Percentiles rank a stretch among this genome's conserved stretches.
These are phyloP conservation scores for Orthonevra nobilis DNA, from an alignment of 2,888 invertebrate species.

Conservation along the genomic window DNA sequence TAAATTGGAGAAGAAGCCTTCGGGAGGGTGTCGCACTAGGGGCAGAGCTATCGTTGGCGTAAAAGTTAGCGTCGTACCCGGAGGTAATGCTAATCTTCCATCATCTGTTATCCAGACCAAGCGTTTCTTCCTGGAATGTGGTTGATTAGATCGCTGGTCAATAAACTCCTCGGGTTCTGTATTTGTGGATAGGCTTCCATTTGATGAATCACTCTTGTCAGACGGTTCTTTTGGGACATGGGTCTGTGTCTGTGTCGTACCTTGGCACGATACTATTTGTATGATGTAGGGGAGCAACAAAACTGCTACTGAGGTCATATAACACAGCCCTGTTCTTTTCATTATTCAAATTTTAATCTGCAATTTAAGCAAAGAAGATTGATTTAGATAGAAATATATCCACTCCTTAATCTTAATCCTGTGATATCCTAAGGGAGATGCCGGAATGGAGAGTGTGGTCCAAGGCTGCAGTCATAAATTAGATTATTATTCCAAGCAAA, in stretches of 20 bases:
- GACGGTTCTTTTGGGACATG: conserved; percentile 5
- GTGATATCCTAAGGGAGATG: too few species aligned
- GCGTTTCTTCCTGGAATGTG: conserved; percentile 89
- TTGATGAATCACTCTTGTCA: conserved; percentile 13
- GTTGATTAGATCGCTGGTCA: conserved; percentile 74
- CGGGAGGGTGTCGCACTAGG: conserved; percentile 91
- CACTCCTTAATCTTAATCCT: too few species aligned
- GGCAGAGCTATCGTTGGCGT: conserved; percentile 91
- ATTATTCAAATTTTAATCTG: too few species aligned
- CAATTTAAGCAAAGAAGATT: too few species aligned
- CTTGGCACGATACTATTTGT: conserved; percentile 47
- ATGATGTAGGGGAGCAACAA: conserved; percentile 28
- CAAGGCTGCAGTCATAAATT: too few species aligned
- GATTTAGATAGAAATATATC: too few species aligned
- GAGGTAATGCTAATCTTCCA: conserved; percentile 90
- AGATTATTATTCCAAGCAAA: too few species aligned
- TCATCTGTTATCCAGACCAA: conserved; percentile 93
- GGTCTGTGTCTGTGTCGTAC: conserved; percentile 16
- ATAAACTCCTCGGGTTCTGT: conserved; percentile 72
- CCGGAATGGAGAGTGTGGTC: too few species aligned
- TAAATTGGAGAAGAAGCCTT: conserved; percentile 91
- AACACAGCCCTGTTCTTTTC: conserved; percentile 50
- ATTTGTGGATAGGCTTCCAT: conserved; percentile 31
- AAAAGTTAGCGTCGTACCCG: conserved; percentile 89
- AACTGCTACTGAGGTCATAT: conserved; percentile 47